A percentile compares a stretch with the other conserved stretches of the same genome.
These are phyloP conservation scores for Selene dorsalis DNA, from an alignment of 2,797 vertebrate genomes.

Conservation along the genomic window DNA sequence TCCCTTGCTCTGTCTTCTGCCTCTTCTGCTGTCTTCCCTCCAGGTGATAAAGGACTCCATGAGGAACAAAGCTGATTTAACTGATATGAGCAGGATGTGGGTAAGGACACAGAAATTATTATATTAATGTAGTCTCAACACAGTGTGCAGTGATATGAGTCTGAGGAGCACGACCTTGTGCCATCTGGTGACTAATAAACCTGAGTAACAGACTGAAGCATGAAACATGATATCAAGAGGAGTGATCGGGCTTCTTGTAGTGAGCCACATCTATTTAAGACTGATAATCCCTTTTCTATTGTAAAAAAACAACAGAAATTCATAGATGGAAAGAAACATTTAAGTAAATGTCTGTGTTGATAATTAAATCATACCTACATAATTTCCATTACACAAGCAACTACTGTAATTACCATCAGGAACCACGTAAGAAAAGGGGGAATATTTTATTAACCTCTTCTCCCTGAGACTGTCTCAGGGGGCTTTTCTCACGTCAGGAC, in stretches of 20 bases:
- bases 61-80: conserved; percentile 94
- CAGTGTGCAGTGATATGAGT: conserved; percentile 3
- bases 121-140: conserved; percentile 1
- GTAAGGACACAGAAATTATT: conserved; percentile 78
- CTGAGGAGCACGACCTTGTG: neutral
- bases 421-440: neutral
- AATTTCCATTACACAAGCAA: neutral
- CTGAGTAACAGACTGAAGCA: neutral
- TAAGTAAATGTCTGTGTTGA: neutral
- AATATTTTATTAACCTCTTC: neutral
- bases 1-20: neutral
- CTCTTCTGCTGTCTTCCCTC: conserved; percentile 5
- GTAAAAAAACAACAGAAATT: neutral
- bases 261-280: too few species aligned
- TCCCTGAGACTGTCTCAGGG: too few species aligned
- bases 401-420: neutral
- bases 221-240: neutral
- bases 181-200: neutral
- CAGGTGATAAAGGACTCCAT: conserved; percentile 98
- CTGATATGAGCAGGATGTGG: conserved; percentile 99
- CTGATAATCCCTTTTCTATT: too few species aligned
- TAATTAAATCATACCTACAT: neutral
- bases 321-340: neutral
- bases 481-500: neutral
- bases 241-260: too few species aligned